phyloP scores from a whole-genome alignment of 2,888 invertebrate species.

The Polydrusus pterygomalis region DNA sequence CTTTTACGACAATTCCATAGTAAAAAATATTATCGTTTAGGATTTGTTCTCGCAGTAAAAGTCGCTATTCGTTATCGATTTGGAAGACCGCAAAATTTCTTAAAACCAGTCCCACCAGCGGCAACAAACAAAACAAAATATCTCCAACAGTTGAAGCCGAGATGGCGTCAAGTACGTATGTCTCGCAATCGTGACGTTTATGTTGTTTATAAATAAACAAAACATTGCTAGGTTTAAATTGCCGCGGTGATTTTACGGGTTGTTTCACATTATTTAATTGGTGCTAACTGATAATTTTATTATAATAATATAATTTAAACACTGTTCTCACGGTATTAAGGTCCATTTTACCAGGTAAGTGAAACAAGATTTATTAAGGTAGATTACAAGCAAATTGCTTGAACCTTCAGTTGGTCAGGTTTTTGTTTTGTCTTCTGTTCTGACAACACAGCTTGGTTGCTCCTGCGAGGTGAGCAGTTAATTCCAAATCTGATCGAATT shows the following conservation, averaged over 20 bases:
- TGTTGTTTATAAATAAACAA: constrained; percentile 56
- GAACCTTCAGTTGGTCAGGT: constrained; percentile 13
- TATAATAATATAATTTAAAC: neutral
- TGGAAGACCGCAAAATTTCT: constrained; percentile 33
- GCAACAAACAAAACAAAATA: constrained; percentile 45
- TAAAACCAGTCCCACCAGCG: constrained; percentile 42
- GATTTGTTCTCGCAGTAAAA: neutral
- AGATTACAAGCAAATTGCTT: neutral
- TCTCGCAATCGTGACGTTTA: constrained; percentile 62
- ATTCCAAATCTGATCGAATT: neutral
- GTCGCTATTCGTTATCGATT: constrained; percentile 50
- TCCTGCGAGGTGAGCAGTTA: neutral
- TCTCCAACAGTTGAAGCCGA: constrained; percentile 64
- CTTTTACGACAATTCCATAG: neutral
- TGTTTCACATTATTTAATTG: neutral
- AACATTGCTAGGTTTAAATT: constrained; percentile 58
- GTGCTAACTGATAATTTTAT: neutral
- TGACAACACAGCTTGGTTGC: neutral
- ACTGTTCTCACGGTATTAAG: constrained; percentile 1
- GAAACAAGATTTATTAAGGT: neutral
- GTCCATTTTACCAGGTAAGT: constrained; percentile 9
- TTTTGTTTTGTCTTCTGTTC: neutral
- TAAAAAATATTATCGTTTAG: too few species aligned
- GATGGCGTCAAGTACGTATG: constrained; percentile 66
- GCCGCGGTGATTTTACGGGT: constrained; percentile 47